These are phyloP conservation scores for Ophioderma brevispina DNA, from an alignment of 35 echinoderm and acorn worm genomes.

Conservation along the genomic window DNA sequence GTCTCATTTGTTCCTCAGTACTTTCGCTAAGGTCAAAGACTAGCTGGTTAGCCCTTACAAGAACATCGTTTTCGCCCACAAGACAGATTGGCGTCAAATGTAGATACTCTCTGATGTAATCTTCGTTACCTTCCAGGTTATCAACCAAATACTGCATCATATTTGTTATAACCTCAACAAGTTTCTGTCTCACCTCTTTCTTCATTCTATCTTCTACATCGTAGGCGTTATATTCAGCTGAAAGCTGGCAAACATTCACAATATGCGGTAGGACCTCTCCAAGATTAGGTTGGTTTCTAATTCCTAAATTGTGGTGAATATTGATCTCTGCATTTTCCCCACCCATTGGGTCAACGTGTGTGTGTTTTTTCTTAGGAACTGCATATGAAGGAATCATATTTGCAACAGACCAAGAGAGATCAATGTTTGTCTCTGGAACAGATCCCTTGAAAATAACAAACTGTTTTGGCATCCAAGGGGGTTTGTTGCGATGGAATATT, in stretches of 20 bases:
- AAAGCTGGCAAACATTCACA: neutral
- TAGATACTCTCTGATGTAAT: neutral
- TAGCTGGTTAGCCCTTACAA: conserved; percentile 20
- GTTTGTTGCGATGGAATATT: too few relatives aligned
- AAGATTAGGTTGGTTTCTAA: neutral
- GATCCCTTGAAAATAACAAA: neutral
- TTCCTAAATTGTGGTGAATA: neutral
- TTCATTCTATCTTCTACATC: neutral
- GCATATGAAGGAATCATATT: neutral
- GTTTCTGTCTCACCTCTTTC: neutral
- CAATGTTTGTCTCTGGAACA: neutral
- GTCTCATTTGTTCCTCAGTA: neutral
- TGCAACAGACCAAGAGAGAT: conserved; percentile 18
- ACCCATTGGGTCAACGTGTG: neutral
- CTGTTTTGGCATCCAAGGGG: neutral
- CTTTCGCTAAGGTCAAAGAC: neutral
- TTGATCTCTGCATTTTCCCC: neutral
- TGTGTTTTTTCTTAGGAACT: neutral
- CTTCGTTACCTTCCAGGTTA: neutral
- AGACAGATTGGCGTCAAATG: neutral
- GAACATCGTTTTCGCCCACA: neutral
- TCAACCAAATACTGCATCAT: neutral
- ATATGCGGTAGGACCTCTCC: neutral
- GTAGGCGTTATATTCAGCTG: neutral
- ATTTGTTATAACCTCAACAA: neutral